Percentiles rank a stretch among this genome's conserved stretches.
Evolutionary conservation across 2,113 vertebrate species (phyloP).

Genomic region (Tachysurus fulvidraco): DNA sequence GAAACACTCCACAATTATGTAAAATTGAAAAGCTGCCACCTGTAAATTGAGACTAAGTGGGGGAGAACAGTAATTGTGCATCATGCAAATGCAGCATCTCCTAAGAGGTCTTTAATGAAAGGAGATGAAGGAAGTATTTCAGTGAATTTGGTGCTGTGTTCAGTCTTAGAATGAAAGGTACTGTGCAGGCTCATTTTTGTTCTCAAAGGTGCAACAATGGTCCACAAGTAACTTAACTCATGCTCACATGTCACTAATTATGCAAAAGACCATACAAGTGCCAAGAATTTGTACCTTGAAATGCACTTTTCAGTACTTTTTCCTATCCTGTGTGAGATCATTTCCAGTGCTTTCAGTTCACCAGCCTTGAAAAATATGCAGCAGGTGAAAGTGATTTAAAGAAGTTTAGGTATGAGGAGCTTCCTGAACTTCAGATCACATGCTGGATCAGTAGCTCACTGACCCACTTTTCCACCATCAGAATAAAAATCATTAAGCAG

Average conservation of each 20-base stretch:
- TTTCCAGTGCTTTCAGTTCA: not conserved
- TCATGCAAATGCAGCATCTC: not conserved
- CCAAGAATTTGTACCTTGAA: not conserved
- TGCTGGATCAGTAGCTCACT: constrained; percentile 50
- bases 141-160: not conserved
- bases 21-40: not conserved
- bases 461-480: constrained; percentile 51
- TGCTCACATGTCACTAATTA: not conserved
- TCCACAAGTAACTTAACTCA: not conserved
- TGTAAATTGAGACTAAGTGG: not conserved
- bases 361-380: not conserved
- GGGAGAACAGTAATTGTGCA: not conserved
- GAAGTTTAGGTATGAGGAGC: not conserved
- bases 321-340: not conserved
- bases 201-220: not conserved
- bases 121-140: not conserved
- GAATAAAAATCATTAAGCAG: constrained; percentile 54
- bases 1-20: not conserved
- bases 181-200: not conserved
- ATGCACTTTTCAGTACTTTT: not conserved
- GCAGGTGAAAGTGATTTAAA: not conserved
- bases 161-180: not conserved
- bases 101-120: not conserved
- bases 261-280: not conserved
- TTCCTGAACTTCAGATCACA: constrained; percentile 23